Base-by-base conservation (phyloP, 2,888 invertebrate species). In the Eudemis profundana region DNA sequence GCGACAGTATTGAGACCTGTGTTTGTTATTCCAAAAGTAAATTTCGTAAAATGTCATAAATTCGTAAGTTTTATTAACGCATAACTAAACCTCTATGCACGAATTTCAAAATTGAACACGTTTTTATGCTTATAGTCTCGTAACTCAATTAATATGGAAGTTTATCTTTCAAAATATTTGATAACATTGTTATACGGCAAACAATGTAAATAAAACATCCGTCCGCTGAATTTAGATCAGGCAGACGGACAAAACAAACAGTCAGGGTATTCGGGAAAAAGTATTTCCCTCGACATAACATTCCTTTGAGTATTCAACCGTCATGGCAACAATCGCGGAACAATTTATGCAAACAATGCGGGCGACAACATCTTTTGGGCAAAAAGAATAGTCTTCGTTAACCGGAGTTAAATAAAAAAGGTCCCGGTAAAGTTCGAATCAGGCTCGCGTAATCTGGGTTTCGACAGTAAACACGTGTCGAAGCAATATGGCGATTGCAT, bases 261-360 rank as follows among this genome's bases (percentile, higher is more conserved):
- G 19, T 14, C 44, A 42, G 57, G 57, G 57, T 29, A 59, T 42
- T 47, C 50, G 46, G 46, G 44, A 64, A 64, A 57, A 64, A 64
- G 59, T 59, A 59, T 57, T 63, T 50, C 47, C 47, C 46, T 38
- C 50, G 27, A 51, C 64, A 57, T 57, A 50, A 49, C 57, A 33
- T 51, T 64, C 64, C 57, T 64, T 57, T 64, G 64, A 57, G 64
- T 64, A 64, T 64, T 64, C 57, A 36, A 51, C 40, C 50, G 50
- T 50, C 57, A 57, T 57, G 57, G 64, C 36, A 64, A 64, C 64
- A 64, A 59, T 64, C 36, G 51, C 42, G 51, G 59, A 64, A 59
- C 59, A 64, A 64, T 64, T 64, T 59, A 59, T 59, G 64, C 64
- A 59, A 64, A 64, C 64, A 64, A 64, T 51, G 64, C 51, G 36